A percentile compares a stretch with the other conserved stretches of the same genome.
These are phyloP conservation scores for Chascanopsetta lugubris DNA, from an alignment of 2,113 vertebrate species.

Conservation along the genomic window DNA sequence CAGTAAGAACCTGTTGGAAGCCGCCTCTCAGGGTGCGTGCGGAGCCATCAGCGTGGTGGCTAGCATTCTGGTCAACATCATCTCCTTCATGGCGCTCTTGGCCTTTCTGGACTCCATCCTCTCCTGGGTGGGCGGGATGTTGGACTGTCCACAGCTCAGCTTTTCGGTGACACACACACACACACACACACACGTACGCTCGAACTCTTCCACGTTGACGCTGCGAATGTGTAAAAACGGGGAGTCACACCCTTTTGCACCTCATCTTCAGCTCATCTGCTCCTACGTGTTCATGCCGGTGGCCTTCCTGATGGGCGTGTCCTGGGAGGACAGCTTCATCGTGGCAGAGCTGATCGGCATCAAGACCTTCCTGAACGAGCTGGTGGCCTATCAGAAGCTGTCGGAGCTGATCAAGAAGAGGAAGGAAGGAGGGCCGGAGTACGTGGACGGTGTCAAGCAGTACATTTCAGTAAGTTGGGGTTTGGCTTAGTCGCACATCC, in stretches of 20 bases:
- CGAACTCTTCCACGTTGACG: no score
- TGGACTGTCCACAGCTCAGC: conserved; percentile 86
- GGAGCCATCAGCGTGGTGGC: conserved; percentile 81
- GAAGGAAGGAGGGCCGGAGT: conserved; percentile 81
- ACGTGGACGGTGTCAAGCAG: conserved; percentile 84
- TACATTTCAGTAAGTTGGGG: conserved; percentile 79
- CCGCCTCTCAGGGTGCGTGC: conserved; percentile 84
- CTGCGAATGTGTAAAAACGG: no score
- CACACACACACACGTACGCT: not conserved
- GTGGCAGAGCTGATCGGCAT: conserved; percentile 87
- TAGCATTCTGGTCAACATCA: conserved; percentile 82
- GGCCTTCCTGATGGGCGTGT: conserved; percentile 91
- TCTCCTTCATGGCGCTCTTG: conserved; percentile 86
- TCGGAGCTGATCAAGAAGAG: conserved; percentile 81
- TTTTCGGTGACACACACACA: conserved; percentile 83
- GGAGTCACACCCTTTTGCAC: conserved; percentile 13
- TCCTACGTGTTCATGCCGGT: conserved; percentile 91
- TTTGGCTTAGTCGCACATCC: no score
- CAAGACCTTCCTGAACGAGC: conserved; percentile 93
- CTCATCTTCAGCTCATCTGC: conserved; percentile 82
- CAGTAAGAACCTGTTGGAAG: conserved; percentile 84
- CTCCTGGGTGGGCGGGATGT: conserved; percentile 87
- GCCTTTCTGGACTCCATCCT: conserved; percentile 83
- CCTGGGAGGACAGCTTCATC: conserved; percentile 90
- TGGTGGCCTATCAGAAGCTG: conserved; percentile 88